Conservation (phyloP, 2,113 vertebrate genomes). For the Sceloporus tristichus region DNA sequence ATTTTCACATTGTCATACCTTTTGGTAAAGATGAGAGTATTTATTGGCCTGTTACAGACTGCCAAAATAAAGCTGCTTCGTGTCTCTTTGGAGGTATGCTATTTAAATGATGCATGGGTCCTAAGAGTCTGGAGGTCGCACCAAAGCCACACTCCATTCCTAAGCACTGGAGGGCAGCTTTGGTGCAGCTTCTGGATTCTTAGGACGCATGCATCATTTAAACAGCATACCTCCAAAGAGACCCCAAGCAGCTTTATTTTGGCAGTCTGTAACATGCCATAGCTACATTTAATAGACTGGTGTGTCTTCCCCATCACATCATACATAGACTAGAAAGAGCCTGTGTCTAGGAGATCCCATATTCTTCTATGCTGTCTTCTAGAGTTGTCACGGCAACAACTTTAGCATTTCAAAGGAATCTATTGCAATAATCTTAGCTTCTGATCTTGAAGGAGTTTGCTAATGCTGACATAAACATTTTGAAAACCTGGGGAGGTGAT, state of each 20-base stretch:
- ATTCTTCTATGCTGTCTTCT: conserved; percentile 47
- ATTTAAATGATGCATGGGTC: no score
- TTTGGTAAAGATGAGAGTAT: conserved; percentile 20
- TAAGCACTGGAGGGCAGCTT: no score
- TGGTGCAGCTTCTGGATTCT: no score
- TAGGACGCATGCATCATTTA: no score
- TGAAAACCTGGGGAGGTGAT: conserved; percentile 73
- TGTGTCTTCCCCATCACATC: conserved; percentile 56
- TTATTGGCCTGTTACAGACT: neutral
- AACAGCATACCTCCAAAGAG: no score
- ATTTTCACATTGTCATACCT: conserved; percentile 63
- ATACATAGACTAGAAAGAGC: conserved; percentile 31
- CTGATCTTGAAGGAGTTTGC: conserved; percentile 84
- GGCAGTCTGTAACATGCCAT: neutral
- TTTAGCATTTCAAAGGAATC: conserved; percentile 80
- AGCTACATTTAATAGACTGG: conserved; percentile 41
- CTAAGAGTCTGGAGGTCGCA: no score
- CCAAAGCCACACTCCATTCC: no score
- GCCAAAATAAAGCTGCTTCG: no score
- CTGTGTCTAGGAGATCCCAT: conserved; percentile 29
- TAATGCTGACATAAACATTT: conserved; percentile 80
- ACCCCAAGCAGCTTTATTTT: no score
- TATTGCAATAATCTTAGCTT: conserved; percentile 83
- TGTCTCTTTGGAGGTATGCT: no score
- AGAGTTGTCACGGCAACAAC: conserved; percentile 82